Evolutionary conservation across 2,797 vertebrate species (phyloP), one percentile per base, ranked within the genome.

Genomic region (Phataginus tetradactyla): DNA sequence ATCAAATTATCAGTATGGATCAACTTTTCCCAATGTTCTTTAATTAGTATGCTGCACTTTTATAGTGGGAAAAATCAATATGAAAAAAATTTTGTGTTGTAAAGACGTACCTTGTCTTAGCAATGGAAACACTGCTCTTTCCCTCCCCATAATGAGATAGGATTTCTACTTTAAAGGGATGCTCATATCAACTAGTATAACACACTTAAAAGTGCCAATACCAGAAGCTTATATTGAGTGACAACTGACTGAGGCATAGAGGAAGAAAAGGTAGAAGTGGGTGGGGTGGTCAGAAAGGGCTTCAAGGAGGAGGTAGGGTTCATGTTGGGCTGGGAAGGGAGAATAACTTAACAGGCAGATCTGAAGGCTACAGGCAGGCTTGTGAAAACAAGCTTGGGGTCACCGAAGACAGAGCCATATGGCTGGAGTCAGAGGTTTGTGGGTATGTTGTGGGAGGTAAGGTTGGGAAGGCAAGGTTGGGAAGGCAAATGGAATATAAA

Each of bases 381-480:
- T 69, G 32, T 79, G 69, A 78, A 42, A 90, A 66, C 37, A 27
- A 6, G 18, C 42, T 39, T 5, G 23, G 66, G 29, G 94, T 90
- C 88, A 63, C 63, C 10, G 81, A 68, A 81, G 78, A 69, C 84
- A 91, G 53, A 55, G 63, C 45, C 42, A n/a, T 0, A 11, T 0
- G 34, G 75, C 79, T 13, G 68, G 45, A 75, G 80, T 17, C 63
- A 18, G 17, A 15, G 75, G 21, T 88, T 23, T 63, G 95, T 78
- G 88, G 91, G 86, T 61, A 83, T 42, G 69, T 23, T 3, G 68
- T 80, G 71, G 55, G 74, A 83, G 45, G 81, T 7, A 23, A 94
- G 69, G 83, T 32, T 96, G 90, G 86, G 86, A 89, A 86, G 81
- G 39, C 49, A 55, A 66, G 69, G 83, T 32, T 96, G 90, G 86